These are phyloP conservation scores for Gastracanthus pulcherrimus DNA, from an alignment of 2,888 invertebrate genomes.

Conservation along the genomic window DNA sequence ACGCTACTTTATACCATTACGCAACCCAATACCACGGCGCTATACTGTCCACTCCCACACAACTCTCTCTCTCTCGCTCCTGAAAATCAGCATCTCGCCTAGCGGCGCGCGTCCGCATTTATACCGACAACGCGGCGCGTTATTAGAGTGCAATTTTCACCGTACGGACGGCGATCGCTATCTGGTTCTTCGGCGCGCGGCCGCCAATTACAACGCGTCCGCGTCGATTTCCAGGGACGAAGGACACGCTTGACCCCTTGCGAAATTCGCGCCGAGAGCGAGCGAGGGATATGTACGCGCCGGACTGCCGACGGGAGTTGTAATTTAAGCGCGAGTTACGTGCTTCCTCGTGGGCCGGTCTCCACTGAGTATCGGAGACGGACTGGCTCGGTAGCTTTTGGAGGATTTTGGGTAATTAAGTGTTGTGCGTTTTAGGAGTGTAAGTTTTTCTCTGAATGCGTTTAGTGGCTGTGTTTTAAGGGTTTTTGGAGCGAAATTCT, in stretches of 20 bases:
- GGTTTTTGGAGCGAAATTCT: too few species aligned
- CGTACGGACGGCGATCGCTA: conserved; percentile 15
- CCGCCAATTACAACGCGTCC: conserved; percentile 50
- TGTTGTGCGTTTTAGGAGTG: too few species aligned
- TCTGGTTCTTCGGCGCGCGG: conserved; percentile 30
- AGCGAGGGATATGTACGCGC: conserved; percentile 11
- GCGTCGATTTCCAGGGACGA: conserved; percentile 8
- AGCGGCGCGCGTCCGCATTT: not conserved
- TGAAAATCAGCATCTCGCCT: not conserved
- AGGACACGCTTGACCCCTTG: conserved; percentile 40
- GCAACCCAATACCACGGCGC: not conserved
- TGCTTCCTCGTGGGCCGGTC: too few species aligned
- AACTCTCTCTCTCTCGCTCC: not conserved
- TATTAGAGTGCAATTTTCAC: conserved; percentile 49
- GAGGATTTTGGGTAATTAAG: too few species aligned
- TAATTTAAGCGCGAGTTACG: not conserved
- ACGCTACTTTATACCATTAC: not conserved
- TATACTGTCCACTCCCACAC: not conserved
- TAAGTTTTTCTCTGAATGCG: too few species aligned
- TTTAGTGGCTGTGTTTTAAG: too few species aligned
- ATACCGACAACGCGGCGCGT: not conserved
- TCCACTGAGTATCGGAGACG: too few species aligned
- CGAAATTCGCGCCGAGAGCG: conserved; percentile 41
- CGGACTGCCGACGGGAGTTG: not conserved
- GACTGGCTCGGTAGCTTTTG: too few species aligned